Evolutionary conservation across 2,888 invertebrate genomes (phyloP), one percentile per base, ranked within the genome.

Genomic region (Xestoiulus laeticollis): DNA sequence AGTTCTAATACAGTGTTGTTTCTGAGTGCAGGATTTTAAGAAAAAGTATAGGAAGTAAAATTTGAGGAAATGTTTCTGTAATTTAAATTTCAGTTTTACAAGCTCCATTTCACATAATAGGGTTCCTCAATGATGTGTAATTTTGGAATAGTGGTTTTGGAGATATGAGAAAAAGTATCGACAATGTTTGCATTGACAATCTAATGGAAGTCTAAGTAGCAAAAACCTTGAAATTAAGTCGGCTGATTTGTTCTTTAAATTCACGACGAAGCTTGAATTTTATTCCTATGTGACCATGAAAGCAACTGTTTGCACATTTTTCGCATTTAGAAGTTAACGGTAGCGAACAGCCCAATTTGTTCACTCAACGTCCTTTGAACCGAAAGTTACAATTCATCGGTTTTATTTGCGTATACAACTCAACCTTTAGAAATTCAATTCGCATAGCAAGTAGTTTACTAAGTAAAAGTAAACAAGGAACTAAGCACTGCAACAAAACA

Each of bases 381-480:
- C 12, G 68, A 68, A 68, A 68, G 68, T 22, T 68, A 68, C 68
- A 68, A 26, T 68, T 68, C 68, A 68, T 22, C 26, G 1, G 68
- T 22, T 68, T 22, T 68, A 68, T 68, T 68, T 68, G 22, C 68
- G 10, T 22, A 68, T 26, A 12, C 68, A 22, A 26, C 26, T 68
- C 68, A n/a, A 12, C 68, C 68, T 68, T 22, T 68, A 68, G 68
- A 68, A 68, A 68, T 68, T 68, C 68, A 68, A 68, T 68, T 68
- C 68, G 68, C 68, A 68, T 68, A 68, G 68, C 26, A 22, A 68
- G 68, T 26, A 68, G 68, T 68, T 68, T 68, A 68, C 68, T 68
- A 68, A 68, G 68, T 68, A 68, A 68, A 68, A 68, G 68, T 68
- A 68, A 68, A 68, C 68, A 68, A 22, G 59, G 26, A 68, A 68